These are phyloP conservation scores for Catharus minimus DNA, from an alignment of 2,113 vertebrate genomes.

Conservation along the genomic window DNA sequence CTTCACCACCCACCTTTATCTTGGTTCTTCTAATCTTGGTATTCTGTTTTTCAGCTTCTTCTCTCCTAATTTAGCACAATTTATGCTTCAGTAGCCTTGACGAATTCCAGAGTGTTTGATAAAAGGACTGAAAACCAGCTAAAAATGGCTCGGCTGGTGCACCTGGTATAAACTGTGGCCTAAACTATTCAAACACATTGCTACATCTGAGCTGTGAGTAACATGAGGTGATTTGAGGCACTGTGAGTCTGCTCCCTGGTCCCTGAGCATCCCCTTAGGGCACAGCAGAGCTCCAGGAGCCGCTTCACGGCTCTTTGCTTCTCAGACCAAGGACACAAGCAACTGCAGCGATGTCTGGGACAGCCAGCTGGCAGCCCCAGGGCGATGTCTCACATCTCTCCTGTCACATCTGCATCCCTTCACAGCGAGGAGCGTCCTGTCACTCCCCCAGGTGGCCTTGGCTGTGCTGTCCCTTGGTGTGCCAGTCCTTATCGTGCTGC, in stretches of 20 bases:
- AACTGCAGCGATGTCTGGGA: not conserved
- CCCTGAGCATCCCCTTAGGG: not conserved
- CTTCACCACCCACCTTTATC: too few relatives aligned
- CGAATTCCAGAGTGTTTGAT: too few relatives aligned
- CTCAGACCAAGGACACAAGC: not conserved
- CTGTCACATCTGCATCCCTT: not conserved
- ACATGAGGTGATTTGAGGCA: not conserved
- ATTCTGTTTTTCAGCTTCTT: too few relatives aligned
- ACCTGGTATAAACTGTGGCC: too few relatives aligned
- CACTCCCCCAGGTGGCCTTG: not conserved
- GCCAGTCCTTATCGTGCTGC: accelerated
- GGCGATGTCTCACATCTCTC: not conserved
- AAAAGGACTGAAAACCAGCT: too few relatives aligned
- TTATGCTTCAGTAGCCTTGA: too few relatives aligned
- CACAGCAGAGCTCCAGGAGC: not conserved
- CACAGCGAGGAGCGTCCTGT: not conserved
- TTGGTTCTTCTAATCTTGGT: too few relatives aligned
- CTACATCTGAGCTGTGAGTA: not conserved
- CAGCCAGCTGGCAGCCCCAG: not conserved
- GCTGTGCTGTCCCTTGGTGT: accelerated
- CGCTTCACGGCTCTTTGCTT: accelerated
- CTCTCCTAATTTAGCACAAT: too few relatives aligned
- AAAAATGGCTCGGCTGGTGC: too few relatives aligned
- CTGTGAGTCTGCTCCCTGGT: accelerated
- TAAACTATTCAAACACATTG: too few relatives aligned